Conservation (phyloP, 2,113 vertebrate species). For the Mungos mungo region DNA sequence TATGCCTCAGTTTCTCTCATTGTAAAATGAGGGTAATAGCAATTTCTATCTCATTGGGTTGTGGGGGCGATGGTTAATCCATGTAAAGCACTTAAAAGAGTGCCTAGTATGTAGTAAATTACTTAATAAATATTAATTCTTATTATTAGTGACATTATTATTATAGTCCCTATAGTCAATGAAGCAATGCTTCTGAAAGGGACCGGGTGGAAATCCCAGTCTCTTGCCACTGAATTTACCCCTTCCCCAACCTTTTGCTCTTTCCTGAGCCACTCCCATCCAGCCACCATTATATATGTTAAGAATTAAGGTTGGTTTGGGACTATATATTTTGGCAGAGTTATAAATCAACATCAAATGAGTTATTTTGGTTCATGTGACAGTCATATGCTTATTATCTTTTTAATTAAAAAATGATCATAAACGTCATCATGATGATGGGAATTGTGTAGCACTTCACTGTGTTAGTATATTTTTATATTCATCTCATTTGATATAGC, state of each 20-base stretch:
- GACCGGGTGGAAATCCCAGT: not conserved
- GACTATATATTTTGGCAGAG: not conserved
- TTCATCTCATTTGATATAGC: conserved; percentile 38
- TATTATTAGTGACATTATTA: conserved; percentile 26
- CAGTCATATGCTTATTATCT: not conserved
- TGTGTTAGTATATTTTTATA: conserved; percentile 42
- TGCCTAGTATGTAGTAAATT: not conserved
- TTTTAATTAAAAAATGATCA: conserved; percentile 37
- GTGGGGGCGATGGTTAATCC: not conserved
- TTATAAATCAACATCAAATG: conserved; percentile 34
- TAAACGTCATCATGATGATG: not conserved
- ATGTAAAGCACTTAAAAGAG: not conserved
- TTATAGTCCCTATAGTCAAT: not conserved
- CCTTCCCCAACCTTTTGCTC: not conserved
- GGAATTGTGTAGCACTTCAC: not conserved
- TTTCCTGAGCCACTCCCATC: not conserved
- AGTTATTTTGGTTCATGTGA: conserved; percentile 36
- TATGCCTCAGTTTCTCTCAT: not conserved
- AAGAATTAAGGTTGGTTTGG: not conserved
- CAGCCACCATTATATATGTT: not conserved
- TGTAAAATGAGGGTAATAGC: not conserved
- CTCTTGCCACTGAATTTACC: conserved; percentile 25
- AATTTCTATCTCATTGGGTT: not conserved
- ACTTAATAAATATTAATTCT: conserved; percentile 38
- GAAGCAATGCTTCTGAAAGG: not conserved